A percentile compares a stretch with the other conserved stretches of the same genome.
These are phyloP conservation scores for Mugil cephalus DNA, from an alignment of 2,113 vertebrate genomes.

Conservation along the genomic window DNA sequence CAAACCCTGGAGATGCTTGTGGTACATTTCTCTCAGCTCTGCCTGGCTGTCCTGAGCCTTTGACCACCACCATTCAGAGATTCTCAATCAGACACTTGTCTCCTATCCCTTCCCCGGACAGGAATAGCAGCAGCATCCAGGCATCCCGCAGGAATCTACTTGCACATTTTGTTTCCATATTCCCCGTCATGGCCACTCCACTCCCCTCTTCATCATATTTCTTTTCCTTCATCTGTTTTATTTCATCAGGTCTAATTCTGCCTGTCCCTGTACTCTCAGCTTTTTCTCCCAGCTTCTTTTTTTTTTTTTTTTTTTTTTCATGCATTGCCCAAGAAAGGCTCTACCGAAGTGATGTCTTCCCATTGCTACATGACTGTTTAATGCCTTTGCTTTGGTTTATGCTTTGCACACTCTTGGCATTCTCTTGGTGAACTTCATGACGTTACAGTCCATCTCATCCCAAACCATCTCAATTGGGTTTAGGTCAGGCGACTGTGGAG, in stretches of 20 bases:
- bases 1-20: conserved; percentile 41
- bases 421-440: too few relatives aligned
- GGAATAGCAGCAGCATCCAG: conserved; percentile 70
- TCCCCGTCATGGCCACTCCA: not conserved
- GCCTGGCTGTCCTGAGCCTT: conserved; percentile 25
- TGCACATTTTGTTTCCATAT: conserved; percentile 27
- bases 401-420: too few relatives aligned
- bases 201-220: not conserved
- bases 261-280: not conserved
- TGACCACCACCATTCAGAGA: conserved; percentile 34
- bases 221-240: not conserved
- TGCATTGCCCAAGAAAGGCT: not conserved
- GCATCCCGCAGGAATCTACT: conserved; percentile 59
- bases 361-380: too few relatives aligned
- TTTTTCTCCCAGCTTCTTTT: too few relatives aligned
- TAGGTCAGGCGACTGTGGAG: too few relatives aligned
- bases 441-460: too few relatives aligned
- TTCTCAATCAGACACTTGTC: conserved; percentile 70
- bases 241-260: not conserved
- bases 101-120: conserved; percentile 41
- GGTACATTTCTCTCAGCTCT: conserved; percentile 25
- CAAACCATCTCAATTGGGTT: too few relatives aligned
- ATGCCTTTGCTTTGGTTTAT: too few relatives aligned
- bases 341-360: too few relatives aligned
- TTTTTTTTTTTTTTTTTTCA: not conserved